These are phyloP conservation scores for Graptemys geographica DNA, from an alignment of 2,797 vertebrate species.

Conservation along the genomic window DNA sequence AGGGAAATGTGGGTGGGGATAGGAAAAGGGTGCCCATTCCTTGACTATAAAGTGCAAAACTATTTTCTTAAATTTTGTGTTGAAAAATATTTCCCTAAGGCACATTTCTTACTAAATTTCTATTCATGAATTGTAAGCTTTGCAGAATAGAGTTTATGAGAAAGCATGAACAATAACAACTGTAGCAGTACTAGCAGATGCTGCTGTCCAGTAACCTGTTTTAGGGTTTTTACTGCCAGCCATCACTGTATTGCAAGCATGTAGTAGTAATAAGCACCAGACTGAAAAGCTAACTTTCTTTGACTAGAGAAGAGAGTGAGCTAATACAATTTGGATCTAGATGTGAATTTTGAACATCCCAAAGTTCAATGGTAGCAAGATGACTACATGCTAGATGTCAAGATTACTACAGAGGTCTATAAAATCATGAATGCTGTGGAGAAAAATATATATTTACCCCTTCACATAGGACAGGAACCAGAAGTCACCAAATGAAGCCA, in stretches of 20 bases:
- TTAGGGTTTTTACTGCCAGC: not conserved
- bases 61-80: not conserved
- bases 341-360: not conserved
- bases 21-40: not conserved
- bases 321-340: not conserved
- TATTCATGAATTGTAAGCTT: not conserved
- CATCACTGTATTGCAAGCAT: not conserved
- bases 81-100: not conserved
- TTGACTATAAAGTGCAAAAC: not conserved
- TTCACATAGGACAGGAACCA: not conserved
- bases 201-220: not conserved
- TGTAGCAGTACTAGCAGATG: not conserved
- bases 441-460: not conserved
- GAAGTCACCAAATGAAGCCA: not conserved
- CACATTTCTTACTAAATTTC: not conserved
- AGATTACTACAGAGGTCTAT: not conserved
- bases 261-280: not conserved
- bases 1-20: not conserved
- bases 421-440: not conserved
- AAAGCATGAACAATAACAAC: not conserved
- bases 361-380: rapidly evolving
- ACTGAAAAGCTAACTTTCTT: not conserved
- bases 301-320: not conserved
- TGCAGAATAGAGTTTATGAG: not conserved
- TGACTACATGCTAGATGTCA: not conserved